Conservation (phyloP, 2,797 vertebrate genomes). For the Xerus rutilus region DNA sequence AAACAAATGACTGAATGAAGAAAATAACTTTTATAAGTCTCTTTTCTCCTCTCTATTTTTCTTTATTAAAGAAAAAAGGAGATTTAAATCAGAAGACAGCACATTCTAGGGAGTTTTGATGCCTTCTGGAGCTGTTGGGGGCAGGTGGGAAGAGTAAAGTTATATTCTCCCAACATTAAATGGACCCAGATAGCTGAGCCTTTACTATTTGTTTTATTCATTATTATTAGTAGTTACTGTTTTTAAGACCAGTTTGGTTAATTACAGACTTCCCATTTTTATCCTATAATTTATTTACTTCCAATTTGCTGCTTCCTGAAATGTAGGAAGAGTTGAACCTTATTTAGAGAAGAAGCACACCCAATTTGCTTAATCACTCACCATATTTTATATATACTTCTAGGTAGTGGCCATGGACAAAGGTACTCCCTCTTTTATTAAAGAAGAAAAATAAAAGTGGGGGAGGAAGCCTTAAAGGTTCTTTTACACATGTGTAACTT, state of each 20-base stretch:
- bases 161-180: background rate
- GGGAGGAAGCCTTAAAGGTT: background rate
- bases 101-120: background rate
- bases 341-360: background rate
- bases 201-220: background rate
- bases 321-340: constrained; percentile 26
- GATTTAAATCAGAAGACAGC: constrained; percentile 1
- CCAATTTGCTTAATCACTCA: background rate
- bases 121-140: background rate
- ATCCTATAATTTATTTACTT: constrained; percentile 1
- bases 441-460: background rate
- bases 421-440: constrained; percentile 23
- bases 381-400: background rate
- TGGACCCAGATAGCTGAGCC: background rate
- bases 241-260: background rate
- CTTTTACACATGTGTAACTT: background rate
- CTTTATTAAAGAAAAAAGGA: background rate
- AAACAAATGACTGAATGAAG: background rate
- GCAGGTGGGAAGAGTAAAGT: background rate
- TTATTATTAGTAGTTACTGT: background rate
- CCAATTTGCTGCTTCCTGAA: background rate
- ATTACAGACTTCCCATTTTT: background rate
- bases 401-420: background rate
- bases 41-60: background rate
- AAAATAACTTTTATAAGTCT: background rate